A percentile compares a stretch with the other conserved stretches of the same genome.
These are phyloP conservation scores for Orussus abietinus DNA, from an alignment of 1,140 invertebrate species.

Conservation along the genomic window DNA sequence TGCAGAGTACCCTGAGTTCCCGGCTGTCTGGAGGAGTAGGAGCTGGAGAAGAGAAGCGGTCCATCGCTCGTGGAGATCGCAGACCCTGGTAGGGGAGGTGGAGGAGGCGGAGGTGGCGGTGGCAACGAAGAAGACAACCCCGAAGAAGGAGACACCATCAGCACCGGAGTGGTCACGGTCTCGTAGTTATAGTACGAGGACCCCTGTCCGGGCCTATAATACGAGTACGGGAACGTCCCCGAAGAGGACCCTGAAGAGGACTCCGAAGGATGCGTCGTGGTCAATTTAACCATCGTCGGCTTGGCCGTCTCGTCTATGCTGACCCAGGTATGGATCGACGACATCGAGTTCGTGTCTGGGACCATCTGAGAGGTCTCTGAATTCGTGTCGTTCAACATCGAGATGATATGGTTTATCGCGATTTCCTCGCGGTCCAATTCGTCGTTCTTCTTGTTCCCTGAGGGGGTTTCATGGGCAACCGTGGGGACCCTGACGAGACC, in stretches of 20 bases:
- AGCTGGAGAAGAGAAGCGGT: constrained; percentile 10
- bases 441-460: constrained; percentile 43
- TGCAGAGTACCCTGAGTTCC: constrained; percentile 14
- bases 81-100: constrained; percentile 10
- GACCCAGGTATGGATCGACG: constrained; percentile 53
- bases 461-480: constrained; percentile 47
- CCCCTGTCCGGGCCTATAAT: constrained; percentile 33
- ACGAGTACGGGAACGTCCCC: constrained; percentile 37
- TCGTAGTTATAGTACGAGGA: constrained; percentile 45
- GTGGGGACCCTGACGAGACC: constrained; percentile 55
- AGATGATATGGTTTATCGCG: constrained; percentile 59
- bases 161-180: constrained; percentile 19
- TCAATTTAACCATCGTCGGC: constrained; percentile 21
- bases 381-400: constrained; percentile 63
- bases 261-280: constrained; percentile 25
- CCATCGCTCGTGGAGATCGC: constrained; percentile 16
- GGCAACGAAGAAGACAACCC: too few relatives aligned
- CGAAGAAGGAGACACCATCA: too few relatives aligned
- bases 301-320: constrained; percentile 47
- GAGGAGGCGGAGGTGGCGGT: constrained; percentile 25
- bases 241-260: constrained; percentile 23
- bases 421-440: constrained; percentile 44
- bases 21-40: constrained; percentile 15
- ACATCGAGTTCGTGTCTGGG: constrained; percentile 35
- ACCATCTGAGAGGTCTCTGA: constrained; percentile 30